These are phyloP conservation scores for Serripes groenlandicus DNA, from an alignment of 2,888 invertebrate species.

Conservation along the genomic window DNA sequence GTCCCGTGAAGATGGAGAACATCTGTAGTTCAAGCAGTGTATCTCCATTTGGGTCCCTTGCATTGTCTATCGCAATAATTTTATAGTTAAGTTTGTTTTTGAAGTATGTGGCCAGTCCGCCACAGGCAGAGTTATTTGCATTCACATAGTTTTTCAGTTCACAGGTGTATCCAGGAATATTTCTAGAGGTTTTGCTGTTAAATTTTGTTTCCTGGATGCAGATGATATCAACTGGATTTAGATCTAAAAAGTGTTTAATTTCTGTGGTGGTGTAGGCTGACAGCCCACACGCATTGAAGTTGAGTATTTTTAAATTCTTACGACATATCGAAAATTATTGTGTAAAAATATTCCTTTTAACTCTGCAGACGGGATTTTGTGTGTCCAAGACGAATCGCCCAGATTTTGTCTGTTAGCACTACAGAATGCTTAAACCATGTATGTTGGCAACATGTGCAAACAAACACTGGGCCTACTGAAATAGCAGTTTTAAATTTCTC, in stretches of 20 bases:
- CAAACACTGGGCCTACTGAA: too few species aligned
- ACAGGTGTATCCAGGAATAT: neutral
- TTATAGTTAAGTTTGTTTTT: slow-evolving; percentile 3
- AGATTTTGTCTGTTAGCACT: too few species aligned
- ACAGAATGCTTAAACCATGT: too few species aligned
- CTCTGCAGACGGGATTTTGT: neutral
- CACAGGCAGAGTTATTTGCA: neutral
- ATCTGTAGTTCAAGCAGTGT: neutral
- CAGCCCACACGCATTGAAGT: slow-evolving; percentile 5
- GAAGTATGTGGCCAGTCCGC: neutral
- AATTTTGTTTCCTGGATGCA: slow-evolving; percentile 16
- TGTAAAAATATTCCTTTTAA: neutral
- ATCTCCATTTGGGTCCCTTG: slow-evolving; percentile 10
- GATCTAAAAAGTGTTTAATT: slow-evolving; percentile 1
- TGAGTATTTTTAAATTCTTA: neutral
- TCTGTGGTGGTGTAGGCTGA: slow-evolving; percentile 6
- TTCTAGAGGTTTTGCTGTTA: neutral
- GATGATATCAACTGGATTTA: neutral
- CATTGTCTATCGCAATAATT: slow-evolving; percentile 5
- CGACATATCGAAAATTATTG: neutral
- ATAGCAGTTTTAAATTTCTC: too few species aligned
- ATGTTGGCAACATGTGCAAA: too few species aligned
- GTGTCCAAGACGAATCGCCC: neutral
- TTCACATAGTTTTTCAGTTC: neutral
- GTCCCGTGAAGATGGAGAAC: neutral